Base-by-base conservation (phyloP, 2,113 vertebrate genomes). In the Hydrochoerus hydrochaeris region DNA sequence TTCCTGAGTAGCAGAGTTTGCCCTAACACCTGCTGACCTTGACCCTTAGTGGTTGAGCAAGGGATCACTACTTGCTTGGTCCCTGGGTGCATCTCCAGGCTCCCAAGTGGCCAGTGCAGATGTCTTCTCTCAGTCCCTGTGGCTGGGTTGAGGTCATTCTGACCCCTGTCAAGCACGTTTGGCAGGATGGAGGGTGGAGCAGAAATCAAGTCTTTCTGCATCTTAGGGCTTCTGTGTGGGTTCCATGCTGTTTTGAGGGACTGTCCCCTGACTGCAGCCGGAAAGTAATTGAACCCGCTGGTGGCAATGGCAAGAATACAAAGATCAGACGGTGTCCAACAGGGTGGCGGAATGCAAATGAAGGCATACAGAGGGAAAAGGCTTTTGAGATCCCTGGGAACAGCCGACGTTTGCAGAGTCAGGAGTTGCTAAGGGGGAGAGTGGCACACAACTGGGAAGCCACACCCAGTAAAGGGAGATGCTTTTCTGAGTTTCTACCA, bases 291-390 rank as follows among this genome's bases (percentile, higher is more conserved):
- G 65, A 89, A 78, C 7, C 41, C 7, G 13, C 65, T 46, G 46
- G 63, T 69, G 41, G 41, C 54, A n/a, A 26, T 24, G 0, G 0
- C 22, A 24, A 46, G 77, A 94, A 58, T 30, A 3, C 26, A 22
- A 60, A 17, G 24, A 19, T 73, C 32, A 67, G 57, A 67, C 9
- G 26, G 80, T 4, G 2, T 38, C 26, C 2, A 7, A 11, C 2
- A 32, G 13, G 17, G 24, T 11, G 10, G 0, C 49, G 58, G 71
- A 85, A 44, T 1, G 38, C 35, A 28, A 54, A 20, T 5, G 7
- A 3, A n/a, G 14, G 52, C 2, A 35, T 0, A 2, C 49, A 14
- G 2, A 22, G 5, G 58, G 58, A 35, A 57, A 0, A 1, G 0
- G 2, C 20, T 78, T 22, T 28, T 32, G 65, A 58, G 63, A 57